These are phyloP conservation scores for Enchytraeus crypticus DNA, from an alignment of 2,888 invertebrate species.

Conservation along the genomic window DNA sequence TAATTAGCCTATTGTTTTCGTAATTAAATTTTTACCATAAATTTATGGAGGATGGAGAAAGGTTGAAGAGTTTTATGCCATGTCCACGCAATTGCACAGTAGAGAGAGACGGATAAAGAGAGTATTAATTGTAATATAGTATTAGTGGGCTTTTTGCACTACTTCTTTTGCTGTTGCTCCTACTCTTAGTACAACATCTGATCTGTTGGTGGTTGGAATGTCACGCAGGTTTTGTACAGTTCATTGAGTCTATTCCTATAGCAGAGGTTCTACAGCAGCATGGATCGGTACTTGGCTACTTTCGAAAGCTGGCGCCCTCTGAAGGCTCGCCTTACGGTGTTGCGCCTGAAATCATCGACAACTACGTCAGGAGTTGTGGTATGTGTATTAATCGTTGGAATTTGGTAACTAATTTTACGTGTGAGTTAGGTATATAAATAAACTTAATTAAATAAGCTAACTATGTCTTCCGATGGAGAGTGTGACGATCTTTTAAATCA, in stretches of 20 bases:
- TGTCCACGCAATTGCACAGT: too few species aligned
- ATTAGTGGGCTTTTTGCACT: too few species aligned
- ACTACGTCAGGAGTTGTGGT: slow-evolving; percentile 73
- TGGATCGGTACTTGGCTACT: slow-evolving; percentile 85
- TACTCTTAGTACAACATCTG: too few species aligned
- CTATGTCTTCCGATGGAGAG: background rate
- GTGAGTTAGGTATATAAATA: background rate
- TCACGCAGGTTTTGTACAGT: slow-evolving; percentile 75
- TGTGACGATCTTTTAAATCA: background rate
- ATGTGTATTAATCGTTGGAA: too few species aligned
- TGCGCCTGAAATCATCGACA: slow-evolving; percentile 88
- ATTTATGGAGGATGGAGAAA: too few species aligned
- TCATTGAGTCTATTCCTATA: slow-evolving; percentile 81
- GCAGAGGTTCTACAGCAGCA: slow-evolving; percentile 67
- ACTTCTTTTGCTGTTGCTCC: too few species aligned
- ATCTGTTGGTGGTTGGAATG: background rate
- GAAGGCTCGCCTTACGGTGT: slow-evolving; percentile 83
- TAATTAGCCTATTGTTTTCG: too few species aligned
- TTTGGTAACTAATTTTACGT: too few species aligned
- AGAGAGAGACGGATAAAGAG: too few species aligned
- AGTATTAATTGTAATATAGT: too few species aligned
- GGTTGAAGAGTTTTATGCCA: too few species aligned
- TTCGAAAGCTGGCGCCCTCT: slow-evolving; percentile 78
- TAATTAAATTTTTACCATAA: too few species aligned
- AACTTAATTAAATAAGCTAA: background rate